Base-by-base conservation (phyloP, 2,888 invertebrate species). In the Dione juno region DNA sequence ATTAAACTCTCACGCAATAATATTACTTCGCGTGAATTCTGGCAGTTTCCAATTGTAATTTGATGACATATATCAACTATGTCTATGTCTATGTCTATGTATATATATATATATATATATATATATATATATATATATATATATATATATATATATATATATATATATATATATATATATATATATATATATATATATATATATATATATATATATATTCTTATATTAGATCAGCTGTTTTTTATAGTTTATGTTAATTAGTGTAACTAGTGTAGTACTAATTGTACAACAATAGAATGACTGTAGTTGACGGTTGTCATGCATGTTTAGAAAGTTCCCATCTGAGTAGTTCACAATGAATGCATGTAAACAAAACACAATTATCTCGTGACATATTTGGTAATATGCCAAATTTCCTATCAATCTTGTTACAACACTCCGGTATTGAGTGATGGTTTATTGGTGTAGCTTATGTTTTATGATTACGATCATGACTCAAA, bases 301-400 rank as follows among this genome's bases (percentile, higher is more conserved):
- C 11, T 19, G 11, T n/a, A 57, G 9, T 37, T 37, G 7, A 11
- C 0, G 35, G 1, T 57, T 40, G 16, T 16, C 0, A 37, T 16
- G 37, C 16, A 16, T 40, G 7, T 57, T 16, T 37, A 40, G n/a
- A 37, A 10, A 16, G 37, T 21, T 57, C 16, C 37, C 57, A 16
- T 16, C 11, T 16, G 37, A 57, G 16, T 37, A 40, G 37, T 57
- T 16, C 37, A 37, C 57, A 37, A 57, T 57, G 57, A 37, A 63
- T 53, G 40, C 59, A 61, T 67, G 67, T 71, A 69, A 71, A 74
- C 69, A 74, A 71, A 67, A 64, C 68, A 41, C 57, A 43, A 67
- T 50, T 66, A 48, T 69, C 69, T 67, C 16, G 69, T 73, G 71
- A 71, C 73, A 71, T 67, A 64, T 74, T 69, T 71, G 73, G 64